These are phyloP conservation scores for Aeoliscus strigatus DNA, from an alignment of 2,797 vertebrate genomes.

Conservation along the genomic window DNA sequence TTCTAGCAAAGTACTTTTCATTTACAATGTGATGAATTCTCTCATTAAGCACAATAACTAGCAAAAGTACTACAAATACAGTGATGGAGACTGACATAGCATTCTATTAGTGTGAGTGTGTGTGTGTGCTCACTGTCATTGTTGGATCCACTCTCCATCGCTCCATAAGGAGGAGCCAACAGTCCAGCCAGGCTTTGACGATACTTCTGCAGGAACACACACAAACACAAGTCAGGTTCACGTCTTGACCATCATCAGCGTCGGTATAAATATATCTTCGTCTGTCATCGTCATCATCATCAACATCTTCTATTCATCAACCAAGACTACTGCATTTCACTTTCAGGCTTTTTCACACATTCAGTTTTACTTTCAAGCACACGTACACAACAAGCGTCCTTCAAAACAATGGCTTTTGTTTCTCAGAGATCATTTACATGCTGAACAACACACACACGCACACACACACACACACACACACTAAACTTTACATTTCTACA, in stretches of 20 bases:
- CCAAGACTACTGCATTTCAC: too few species aligned
- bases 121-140: constrained; percentile 83
- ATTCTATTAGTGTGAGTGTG: too few species aligned
- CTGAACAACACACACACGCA: constrained; percentile 50
- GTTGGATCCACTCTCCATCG: constrained; percentile 89
- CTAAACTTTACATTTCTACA: constrained; percentile 13
- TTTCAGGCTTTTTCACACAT: constrained; percentile 4
- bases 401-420: constrained; percentile 68
- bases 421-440: constrained; percentile 64
- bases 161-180: constrained; percentile 92
- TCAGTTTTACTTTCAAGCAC: constrained; percentile 9
- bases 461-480: constrained; percentile 13
- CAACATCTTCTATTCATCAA: constrained; percentile 6
- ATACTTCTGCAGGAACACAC: constrained; percentile 85
- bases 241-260: too few species aligned
- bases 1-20: too few species aligned
- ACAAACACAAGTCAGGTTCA: too few species aligned
- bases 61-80: too few species aligned
- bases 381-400: constrained; percentile 18
- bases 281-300: constrained; percentile 8
- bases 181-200: constrained; percentile 94
- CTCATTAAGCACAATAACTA: too few species aligned
- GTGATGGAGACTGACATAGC: too few species aligned
- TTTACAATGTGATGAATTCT: too few species aligned
- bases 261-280: too few species aligned